Base-by-base conservation (phyloP, 2,797 vertebrate genomes). In the Myotis pilosus region DNA sequence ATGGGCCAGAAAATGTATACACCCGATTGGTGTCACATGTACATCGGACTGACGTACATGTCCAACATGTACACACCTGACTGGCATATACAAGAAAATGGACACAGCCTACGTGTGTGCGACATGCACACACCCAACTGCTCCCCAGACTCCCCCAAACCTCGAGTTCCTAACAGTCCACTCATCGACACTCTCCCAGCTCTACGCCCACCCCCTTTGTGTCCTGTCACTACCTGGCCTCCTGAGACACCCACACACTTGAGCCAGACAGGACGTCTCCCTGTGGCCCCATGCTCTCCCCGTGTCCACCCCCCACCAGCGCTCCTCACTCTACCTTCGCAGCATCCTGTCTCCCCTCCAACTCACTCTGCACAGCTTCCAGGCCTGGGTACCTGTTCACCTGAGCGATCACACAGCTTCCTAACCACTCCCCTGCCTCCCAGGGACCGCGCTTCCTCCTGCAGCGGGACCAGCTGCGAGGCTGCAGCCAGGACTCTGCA, bases 241-340 rank as follows among this genome's bases (percentile, higher is more conserved):
- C 33, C 23, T 17, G 53, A 38, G 38, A 36, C 13, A 17, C 25
- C 8, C 16, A 11, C 0, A 8, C 15, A 13, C 17, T 30, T 33
- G 9, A 62, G 41, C 13, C 17, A 5, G 15, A 28, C 25, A 49
- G 13, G 47, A n/a, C 1, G 1, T 22, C 60, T 13, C 19, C 86
- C 86, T 5, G 3, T 19, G 28, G 11, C 1, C 13, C 22, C 47
- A 53, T 0, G 3, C 49, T 25, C 10, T 7, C 16, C 3, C 23
- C 1, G 3, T n/a, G 62, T 60, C 83, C 6, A 20, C 30, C 3
- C 19, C 3, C 10, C 10, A 1, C 49, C 15, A 19, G 83, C 30
- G 55, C 15, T 44, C 60, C 92, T 30, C 6, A 30, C 5, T 28
- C 41, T 9, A 4, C 41, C 33, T 20, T 19, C 38, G 36, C 6